A percentile compares a stretch with the other conserved stretches of the same genome.
Evolutionary conservation across 2,113 vertebrate genomes (phyloP).

Genomic region (Isichthys henryi): DNA sequence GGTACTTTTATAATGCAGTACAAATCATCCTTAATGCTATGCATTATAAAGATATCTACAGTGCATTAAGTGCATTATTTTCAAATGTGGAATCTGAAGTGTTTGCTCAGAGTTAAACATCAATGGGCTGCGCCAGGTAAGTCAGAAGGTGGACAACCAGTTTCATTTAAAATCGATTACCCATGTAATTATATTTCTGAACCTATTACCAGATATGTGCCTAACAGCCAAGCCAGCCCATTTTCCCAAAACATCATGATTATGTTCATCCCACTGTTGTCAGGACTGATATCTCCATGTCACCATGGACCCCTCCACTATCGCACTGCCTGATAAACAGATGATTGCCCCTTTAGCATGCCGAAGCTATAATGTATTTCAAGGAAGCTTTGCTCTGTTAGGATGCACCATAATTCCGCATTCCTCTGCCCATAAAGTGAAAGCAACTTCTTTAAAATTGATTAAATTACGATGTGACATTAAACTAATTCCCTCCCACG

Average conservation of each 20-base stretch:
- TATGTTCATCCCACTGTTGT: neutral
- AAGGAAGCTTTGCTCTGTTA: conserved; percentile 60
- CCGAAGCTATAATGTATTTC: conserved; percentile 47
- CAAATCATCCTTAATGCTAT: no score
- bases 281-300: neutral
- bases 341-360: conserved; percentile 52
- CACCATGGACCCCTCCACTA: neutral
- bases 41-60: no score
- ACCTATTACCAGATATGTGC: neutral
- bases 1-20: no score
- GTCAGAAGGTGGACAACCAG: neutral
- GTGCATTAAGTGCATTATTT: neutral
- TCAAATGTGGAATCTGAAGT: neutral
- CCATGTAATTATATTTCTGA: neutral
- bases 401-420: conserved; percentile 64
- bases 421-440: conserved; percentile 45
- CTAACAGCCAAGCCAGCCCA: neutral
- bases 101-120: neutral
- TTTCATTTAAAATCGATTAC: neutral
- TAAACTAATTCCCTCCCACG: conserved; percentile 52
- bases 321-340: conserved; percentile 47
- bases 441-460: conserved; percentile 57
- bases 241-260: neutral
- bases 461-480: conserved; percentile 64
- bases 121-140: neutral